Evolutionary conservation across 2,113 vertebrate genomes (phyloP), one percentile per base, ranked within the genome.

Genomic region (Ornithorhynchus anatinus): DNA sequence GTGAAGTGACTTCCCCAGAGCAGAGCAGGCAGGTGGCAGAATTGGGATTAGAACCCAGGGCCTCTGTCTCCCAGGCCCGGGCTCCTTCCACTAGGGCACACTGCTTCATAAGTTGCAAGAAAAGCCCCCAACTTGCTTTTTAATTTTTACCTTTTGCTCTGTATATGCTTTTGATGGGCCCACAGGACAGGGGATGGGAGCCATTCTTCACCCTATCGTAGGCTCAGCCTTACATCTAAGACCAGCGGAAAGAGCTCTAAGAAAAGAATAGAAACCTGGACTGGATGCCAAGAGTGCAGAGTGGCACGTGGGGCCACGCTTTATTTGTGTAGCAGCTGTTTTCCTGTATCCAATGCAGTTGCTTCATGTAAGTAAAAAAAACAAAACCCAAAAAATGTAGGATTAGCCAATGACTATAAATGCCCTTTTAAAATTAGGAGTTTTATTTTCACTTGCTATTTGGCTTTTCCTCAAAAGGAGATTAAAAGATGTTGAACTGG

Each of bases 341-440:
- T n/a, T 65, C 60, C 72, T 31, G 40, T 59, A 60, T 65, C 69
- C 8, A 63, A 20, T 40, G 35, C 10, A 36, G 5, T 3, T 14
- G 43, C 40, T 72, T 73, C 48, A 44, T 58, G 27, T 80, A 70
- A 65, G 44, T 50, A 68, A 71, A 79, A 68, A 31, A 19, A n/a
- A n/a, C n/a, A n/a, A n/a, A n/a, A n/a, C n/a, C n/a, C n/a, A n/a
- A 12, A 31, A 51, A 40, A 36, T 58, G 2, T 27, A 61, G 10
- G 22, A 50, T 42, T 33, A 48, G 47, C 14, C 48, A 61, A 61
- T 59, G 72, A 39, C 37, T 64, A 12, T 25, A 68, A 66, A 72
- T 59, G 23, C 10, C 59, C 62, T 32, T 47, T 22, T 72, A 77
- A 80, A 82, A 79, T 68, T 59, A 52, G 50, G 68, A 50, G 11